These are phyloP conservation scores for cattle (Bos taurus) DNA, from an alignment of 2,113 vertebrate genomes.

Conservation along the genomic window DNA sequence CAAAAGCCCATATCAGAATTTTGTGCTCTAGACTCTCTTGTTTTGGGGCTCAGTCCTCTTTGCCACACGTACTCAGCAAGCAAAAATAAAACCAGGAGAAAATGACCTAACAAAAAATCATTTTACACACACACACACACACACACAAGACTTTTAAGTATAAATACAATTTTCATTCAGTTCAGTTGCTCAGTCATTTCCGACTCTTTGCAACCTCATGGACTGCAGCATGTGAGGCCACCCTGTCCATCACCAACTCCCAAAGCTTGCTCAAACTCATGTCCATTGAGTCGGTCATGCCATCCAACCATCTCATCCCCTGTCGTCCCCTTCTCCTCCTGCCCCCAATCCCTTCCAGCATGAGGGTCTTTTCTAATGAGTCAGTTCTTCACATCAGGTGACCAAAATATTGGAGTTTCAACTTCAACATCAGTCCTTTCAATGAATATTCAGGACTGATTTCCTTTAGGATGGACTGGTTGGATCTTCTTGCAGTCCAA, in stretches of 20 bases:
- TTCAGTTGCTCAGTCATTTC: no score
- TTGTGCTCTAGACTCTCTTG: neutral
- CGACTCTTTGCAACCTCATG: no score
- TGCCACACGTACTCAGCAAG: neutral
- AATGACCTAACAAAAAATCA: conserved; percentile 76
- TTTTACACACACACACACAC: neutral
- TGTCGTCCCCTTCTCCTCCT: neutral
- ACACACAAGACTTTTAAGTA: neutral
- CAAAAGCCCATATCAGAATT: neutral
- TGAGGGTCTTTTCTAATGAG: no score
- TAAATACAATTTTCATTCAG: neutral
- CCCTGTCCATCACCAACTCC: no score
- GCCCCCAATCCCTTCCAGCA: no score
- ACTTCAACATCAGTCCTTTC: neutral
- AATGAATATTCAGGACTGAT: neutral
- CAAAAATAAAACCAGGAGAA: conserved; percentile 65
- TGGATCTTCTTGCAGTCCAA: neutral
- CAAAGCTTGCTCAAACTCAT: no score
- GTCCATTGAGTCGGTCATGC: no score
- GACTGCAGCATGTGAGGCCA: no score
- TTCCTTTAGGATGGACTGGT: neutral
- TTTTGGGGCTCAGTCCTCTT: neutral
- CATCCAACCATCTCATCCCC: no score
- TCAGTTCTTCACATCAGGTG: no score
- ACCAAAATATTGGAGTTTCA: neutral